Percentiles rank a stretch among this genome's conserved stretches.
These are phyloP conservation scores for Phenganax marumi DNA, from an alignment of 92 coral and sea anemone genomes.

Conservation along the genomic window DNA sequence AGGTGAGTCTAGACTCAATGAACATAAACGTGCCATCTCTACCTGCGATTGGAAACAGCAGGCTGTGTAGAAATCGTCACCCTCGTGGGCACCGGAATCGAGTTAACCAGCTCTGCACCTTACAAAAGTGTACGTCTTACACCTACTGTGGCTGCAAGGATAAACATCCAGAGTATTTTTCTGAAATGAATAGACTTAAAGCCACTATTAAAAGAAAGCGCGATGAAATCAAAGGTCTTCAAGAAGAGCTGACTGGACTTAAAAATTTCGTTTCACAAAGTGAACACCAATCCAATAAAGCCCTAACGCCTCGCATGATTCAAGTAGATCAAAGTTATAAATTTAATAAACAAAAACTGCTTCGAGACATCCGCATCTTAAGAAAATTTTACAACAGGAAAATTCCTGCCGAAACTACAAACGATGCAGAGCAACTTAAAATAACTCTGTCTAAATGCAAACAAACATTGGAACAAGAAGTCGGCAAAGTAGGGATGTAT, in stretches of 20 bases:
- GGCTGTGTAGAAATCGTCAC: too few relatives aligned
- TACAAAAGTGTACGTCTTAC: too few relatives aligned
- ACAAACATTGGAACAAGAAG: conserved; percentile 8
- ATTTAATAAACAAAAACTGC: conserved; percentile 10
- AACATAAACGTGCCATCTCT: conserved; percentile 41
- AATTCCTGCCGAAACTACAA: neutral
- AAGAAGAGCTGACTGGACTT: too few relatives aligned
- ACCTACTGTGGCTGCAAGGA: too few relatives aligned
- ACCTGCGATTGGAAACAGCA: neutral
- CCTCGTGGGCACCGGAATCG: too few relatives aligned
- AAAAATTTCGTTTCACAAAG: neutral
- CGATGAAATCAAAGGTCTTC: too few relatives aligned
- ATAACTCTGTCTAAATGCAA: conserved; percentile 12
- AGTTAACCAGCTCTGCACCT: too few relatives aligned
- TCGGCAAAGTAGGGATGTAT: neutral
- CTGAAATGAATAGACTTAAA: too few relatives aligned
- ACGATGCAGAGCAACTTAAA: conserved; percentile 15
- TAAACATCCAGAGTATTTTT: too few relatives aligned
- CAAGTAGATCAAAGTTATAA: conserved; percentile 11
- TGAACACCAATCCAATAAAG: conserved; percentile 20
- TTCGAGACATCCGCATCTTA: conserved; percentile 6
- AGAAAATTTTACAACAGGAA: neutral
- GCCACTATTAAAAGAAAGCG: too few relatives aligned
- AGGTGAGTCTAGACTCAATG: conserved; percentile 55
- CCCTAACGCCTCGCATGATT: conserved; percentile 13